Evolutionary conservation across 23 tunicate species (phyloP), one percentile per base, ranked within the genome.

Genomic region (Styela clava): DNA sequence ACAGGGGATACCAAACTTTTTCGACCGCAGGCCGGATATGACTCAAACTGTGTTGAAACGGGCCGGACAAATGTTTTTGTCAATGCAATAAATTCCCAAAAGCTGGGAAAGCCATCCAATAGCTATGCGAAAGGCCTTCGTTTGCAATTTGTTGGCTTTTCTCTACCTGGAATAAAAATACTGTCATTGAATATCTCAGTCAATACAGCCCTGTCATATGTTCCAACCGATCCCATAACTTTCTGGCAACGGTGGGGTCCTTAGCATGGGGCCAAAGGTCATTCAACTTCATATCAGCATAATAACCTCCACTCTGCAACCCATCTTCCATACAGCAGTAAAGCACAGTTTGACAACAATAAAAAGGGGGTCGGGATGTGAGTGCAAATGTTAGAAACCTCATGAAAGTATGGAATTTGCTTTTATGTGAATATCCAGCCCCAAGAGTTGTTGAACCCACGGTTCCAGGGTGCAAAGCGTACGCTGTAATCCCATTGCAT

Each of bases 391-490:
- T 0, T 25, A 22, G n/a, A 0, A 18, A 23, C 20, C 81, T 28
- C 31, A 76, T 1, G 33, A 76, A 52, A 33, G n/a, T 20, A 0
- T 21, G 64, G 27, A 76, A 21, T 1, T 20, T 28, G 27, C 52
- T 76, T 37, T 35, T 51, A 20, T 0, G 26, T 0, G 52, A 64
- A 44, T 21, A 76, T 22, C 37, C 27, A 37, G 23, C 64, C 20
- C 81, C 81, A 0, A 76, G 65, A 3, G 32, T 2, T 16, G 31
- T 27, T 22, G 2, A 31, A 9, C 52, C 64, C 28, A 44, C 65
- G 21, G 81, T 76, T 7, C 81, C 81, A 35, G 81, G 81, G 36
- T 76, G 81, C 16, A 76, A 22, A 7, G 81, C 81, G 81, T 76
- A 76, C 0, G 81, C 36, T 20, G 81, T 76, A 21, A 76, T 37